These are phyloP conservation scores for Diarsia rubi DNA, from an alignment of 2,888 invertebrate genomes.

Conservation along the genomic window DNA sequence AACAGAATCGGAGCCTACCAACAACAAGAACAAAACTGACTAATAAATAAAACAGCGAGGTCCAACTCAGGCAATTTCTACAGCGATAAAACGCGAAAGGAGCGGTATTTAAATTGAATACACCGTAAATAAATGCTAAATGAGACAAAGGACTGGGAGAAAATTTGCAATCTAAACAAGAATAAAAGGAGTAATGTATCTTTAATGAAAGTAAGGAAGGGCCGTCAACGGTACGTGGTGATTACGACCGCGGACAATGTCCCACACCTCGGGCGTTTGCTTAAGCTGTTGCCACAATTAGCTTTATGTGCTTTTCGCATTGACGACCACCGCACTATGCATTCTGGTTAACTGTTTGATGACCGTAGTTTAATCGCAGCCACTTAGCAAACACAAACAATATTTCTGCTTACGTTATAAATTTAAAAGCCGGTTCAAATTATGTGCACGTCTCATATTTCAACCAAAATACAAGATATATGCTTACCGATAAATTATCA, in stretches of 20 bases:
- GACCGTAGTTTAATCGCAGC: conserved; percentile 9
- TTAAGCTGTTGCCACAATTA: conserved; percentile 57
- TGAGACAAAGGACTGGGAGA: conserved; percentile 88
- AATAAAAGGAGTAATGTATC: conserved; percentile 87
- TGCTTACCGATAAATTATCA: conserved; percentile 31
- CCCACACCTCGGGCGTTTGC: conserved; percentile 51
- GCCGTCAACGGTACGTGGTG: conserved; percentile 66
- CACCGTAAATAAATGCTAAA: conserved; percentile 89
- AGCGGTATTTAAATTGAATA: conserved; percentile 89
- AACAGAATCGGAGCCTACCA: conserved; percentile 73
- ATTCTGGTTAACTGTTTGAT: conserved; percentile 25
- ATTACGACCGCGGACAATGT: conserved; percentile 64
- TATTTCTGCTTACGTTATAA: neutral
- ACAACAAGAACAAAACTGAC: conserved; percentile 82
- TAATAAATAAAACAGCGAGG: conserved; percentile 85
- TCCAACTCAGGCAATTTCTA: conserved; percentile 83
- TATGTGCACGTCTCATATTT: conserved; percentile 9
- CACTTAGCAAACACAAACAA: conserved; percentile 14
- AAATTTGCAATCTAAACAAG: conserved; percentile 87
- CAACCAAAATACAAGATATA: conserved; percentile 21
- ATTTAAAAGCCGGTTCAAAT: neutral
- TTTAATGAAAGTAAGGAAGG: conserved; percentile 83
- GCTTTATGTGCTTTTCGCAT: conserved; percentile 48
- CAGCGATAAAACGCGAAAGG: conserved; percentile 86
- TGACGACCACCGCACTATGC: conserved; percentile 17